Percentiles rank a stretch among this genome's conserved stretches.
Evolutionary conservation across 2,888 invertebrate species (phyloP).

Genomic region (Panopea generosa): DNA sequence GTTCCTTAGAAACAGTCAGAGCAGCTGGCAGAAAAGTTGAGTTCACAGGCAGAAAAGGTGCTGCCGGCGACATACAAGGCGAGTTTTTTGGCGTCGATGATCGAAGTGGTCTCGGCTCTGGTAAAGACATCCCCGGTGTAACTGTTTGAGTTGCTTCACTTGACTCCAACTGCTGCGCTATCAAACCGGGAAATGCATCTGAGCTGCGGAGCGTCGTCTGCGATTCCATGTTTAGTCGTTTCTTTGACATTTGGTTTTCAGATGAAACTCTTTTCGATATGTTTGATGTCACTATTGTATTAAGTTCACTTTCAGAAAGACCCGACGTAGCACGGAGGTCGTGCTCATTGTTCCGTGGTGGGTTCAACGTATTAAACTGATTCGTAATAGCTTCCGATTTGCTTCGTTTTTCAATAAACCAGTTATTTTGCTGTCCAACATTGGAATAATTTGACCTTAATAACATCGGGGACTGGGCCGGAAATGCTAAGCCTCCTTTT

Average conservation of each 20-base stretch:
- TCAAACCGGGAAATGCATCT: background rate
- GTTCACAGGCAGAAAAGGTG: no score
- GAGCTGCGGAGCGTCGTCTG: background rate
- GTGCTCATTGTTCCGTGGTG: background rate
- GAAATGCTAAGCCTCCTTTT: background rate
- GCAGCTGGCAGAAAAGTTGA: no score
- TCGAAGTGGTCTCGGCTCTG: slow-evolving; percentile 22
- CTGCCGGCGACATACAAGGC: slow-evolving; percentile 31
- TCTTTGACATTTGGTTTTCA: background rate
- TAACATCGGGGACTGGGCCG: slow-evolving; percentile 54
- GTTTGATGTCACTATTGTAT: background rate
- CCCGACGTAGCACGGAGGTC: no score
- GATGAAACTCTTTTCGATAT: background rate
- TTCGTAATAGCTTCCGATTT: slow-evolving; percentile 40
- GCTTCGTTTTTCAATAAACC: slow-evolving; percentile 51
- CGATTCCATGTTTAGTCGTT: background rate
- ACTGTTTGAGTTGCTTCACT: background rate
- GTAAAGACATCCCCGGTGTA: background rate
- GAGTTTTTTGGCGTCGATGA: slow-evolving; percentile 43
- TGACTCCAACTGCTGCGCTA: background rate
- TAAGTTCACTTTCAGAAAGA: background rate
- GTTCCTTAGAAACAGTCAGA: background rate
- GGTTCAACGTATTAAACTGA: background rate
- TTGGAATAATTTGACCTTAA: slow-evolving; percentile 49
- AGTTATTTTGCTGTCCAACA: slow-evolving; percentile 15